These are phyloP conservation scores for Sphaerophoria taeniata DNA, from an alignment of 2,888 invertebrate species.

Conservation along the genomic window DNA sequence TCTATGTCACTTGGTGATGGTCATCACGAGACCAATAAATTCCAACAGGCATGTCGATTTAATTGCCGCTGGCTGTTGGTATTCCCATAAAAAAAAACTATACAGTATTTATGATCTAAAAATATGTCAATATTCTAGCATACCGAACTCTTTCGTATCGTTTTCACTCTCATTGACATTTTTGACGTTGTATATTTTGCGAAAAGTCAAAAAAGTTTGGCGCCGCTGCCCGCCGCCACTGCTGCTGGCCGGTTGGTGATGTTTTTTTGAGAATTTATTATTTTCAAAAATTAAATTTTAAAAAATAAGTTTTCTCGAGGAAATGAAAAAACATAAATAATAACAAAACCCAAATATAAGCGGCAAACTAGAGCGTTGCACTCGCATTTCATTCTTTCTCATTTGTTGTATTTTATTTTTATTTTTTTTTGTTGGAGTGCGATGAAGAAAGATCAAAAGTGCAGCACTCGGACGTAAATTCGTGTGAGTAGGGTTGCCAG, in stretches of 20 bases:
- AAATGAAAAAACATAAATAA: too few species aligned
- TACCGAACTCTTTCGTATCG: too few species aligned
- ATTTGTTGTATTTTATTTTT: not conserved
- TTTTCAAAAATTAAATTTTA: slow-evolving; percentile 1
- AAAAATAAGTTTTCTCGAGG: not conserved
- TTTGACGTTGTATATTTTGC: not conserved
- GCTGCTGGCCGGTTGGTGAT: slow-evolving; percentile 56
- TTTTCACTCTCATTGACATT: not conserved
- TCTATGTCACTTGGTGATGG: too few species aligned
- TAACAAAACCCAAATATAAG: slow-evolving; percentile 6
- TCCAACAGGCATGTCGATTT: too few species aligned
- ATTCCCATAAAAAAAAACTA: too few species aligned
- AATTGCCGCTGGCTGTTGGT: too few species aligned
- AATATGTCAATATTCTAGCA: too few species aligned
- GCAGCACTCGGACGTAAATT: slow-evolving; percentile 14
- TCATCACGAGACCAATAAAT: too few species aligned
- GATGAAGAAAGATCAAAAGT: slow-evolving; percentile 30
- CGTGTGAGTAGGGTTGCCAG: not conserved
- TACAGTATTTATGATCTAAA: too few species aligned
- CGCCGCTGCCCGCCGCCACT: not conserved
- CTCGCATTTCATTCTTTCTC: slow-evolving; percentile 19
- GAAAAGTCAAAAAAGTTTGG: not conserved
- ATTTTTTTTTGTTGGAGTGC: slow-evolving; percentile 27
- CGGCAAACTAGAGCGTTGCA: slow-evolving; percentile 52
- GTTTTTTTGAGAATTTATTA: slow-evolving; percentile 22